Percentiles rank a stretch among this genome's conserved stretches.
Evolutionary conservation across 2,797 vertebrate genomes (phyloP).

Genomic region (Coccyzus lansbergi): DNA sequence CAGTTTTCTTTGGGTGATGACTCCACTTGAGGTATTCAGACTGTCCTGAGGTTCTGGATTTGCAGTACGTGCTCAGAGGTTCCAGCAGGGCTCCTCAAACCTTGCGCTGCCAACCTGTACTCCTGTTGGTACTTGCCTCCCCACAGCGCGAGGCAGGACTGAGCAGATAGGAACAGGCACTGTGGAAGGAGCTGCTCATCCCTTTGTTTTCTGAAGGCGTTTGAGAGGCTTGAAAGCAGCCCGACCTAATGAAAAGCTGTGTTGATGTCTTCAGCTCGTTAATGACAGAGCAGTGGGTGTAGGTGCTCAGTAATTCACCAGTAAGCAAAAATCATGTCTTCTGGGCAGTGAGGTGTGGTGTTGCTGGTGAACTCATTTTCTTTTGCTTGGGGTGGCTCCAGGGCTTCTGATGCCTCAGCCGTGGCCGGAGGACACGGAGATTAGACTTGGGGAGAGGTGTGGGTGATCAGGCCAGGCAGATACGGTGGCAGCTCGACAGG

Average conservation of each 20-base stretch:
- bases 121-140: slow-evolving; percentile 1
- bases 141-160: not conserved
- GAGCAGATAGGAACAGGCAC: not conserved
- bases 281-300: slow-evolving; percentile 49
- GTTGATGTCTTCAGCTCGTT: slow-evolving; percentile 38
- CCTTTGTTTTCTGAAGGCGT: slow-evolving; percentile 24
- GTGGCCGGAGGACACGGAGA: not conserved
- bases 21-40: not conserved
- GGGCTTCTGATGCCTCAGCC: slow-evolving; percentile 23
- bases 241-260: slow-evolving; percentile 42
- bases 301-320: not conserved
- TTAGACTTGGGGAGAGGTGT: not conserved
- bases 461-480: not conserved
- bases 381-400: not conserved
- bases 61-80: not conserved
- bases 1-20: not conserved
- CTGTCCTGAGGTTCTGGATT: not conserved
- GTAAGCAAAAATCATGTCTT: slow-evolving; percentile 63
- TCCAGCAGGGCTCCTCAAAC: not conserved
- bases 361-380: not conserved
- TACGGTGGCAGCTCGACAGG: not conserved
- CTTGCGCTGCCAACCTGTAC: not conserved
- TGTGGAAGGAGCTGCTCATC: not conserved
- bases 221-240: slow-evolving; percentile 27
- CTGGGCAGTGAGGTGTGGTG: slow-evolving; percentile 59